These are phyloP conservation scores for Gonatopus flavifemur DNA, from an alignment of 1,140 invertebrate genomes.

Conservation along the genomic window DNA sequence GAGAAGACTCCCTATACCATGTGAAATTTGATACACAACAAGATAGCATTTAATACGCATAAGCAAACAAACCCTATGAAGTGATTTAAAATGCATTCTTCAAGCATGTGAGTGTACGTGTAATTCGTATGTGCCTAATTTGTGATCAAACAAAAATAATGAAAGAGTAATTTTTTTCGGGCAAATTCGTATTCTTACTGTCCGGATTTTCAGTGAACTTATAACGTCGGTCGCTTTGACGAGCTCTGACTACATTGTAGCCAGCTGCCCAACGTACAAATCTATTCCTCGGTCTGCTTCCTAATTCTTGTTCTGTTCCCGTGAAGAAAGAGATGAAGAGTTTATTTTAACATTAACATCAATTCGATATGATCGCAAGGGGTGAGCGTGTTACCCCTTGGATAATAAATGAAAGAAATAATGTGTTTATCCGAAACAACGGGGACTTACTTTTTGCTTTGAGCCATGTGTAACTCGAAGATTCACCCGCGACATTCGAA, in stretches of 20 bases:
- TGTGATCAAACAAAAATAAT: slow-evolving; percentile 20
- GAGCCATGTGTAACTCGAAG: slow-evolving; percentile 87
- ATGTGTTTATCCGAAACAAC: background rate
- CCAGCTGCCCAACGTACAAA: slow-evolving; percentile 52
- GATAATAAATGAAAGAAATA: no score
- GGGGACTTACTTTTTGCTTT: slow-evolving; percentile 92
- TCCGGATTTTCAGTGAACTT: slow-evolving; percentile 56
- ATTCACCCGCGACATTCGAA: slow-evolving; percentile 84
- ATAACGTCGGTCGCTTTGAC: slow-evolving; percentile 55
- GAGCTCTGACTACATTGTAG: slow-evolving; percentile 57
- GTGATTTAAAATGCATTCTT: slow-evolving; percentile 25
- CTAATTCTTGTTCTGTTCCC: no score
- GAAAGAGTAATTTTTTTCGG: slow-evolving; percentile 23
- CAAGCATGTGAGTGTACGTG: no score
- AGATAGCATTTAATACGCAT: background rate
- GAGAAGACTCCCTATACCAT: background rate
- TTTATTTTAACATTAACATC: slow-evolving; percentile 5
- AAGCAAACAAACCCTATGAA: no score
- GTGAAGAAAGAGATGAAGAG: no score
- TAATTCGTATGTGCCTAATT: slow-evolving; percentile 33
- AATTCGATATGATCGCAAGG: slow-evolving; percentile 3
- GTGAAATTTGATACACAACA: background rate
- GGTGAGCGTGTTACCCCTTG: background rate
- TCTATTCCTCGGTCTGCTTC: slow-evolving; percentile 47
- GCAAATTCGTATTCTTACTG: slow-evolving; percentile 49